Evolutionary conservation across 2,113 vertebrate species (phyloP), one percentile per base, ranked within the genome.

Genomic region (Melanerpes formicivorus): DNA sequence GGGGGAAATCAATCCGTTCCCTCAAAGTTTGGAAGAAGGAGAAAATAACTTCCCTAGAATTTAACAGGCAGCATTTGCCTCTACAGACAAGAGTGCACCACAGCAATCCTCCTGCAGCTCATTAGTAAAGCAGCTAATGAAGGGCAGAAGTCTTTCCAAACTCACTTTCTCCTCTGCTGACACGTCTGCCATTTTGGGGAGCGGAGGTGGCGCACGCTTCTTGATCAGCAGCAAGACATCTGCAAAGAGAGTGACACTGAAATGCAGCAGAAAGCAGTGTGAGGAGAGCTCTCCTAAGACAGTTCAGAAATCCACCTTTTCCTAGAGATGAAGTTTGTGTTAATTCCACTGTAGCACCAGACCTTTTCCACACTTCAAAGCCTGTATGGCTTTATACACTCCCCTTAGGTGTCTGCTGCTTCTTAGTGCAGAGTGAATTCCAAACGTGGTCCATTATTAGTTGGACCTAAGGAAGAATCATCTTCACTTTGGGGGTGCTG

Each of bases 91-190:
- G 6, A 48, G 23, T 0, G 22, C 2, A 62, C 13, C 32, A 18
- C 50, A 75, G 26, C 0, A 59, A 55, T 10, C 23, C 55, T 67
- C 42, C 25, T 9, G 15, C 19, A 34, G 1, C 3, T 4, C 55
- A 23, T 25, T 18, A 56, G 11, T 2, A 14, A 42, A 83, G 34
- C 27, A 48, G 21, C 12, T 34, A 15, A 62, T 10, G 2, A 5
- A 37, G 4, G 6, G 18, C 27, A 32, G 32, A 32, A 29, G 21
- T 15, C 13, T 19, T 26, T 15, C 7, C 9, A n/a, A 23, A 48
- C 97, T 89, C 54, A 99, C 99, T 96, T 99, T 99, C 90, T 99
- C 99, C 54, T 99, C 99, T 56, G 98, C 95, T 14, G 98, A 98
- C 90, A 99, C 98, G 0, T 99, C 99, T 29, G 98, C 92, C 98